A percentile compares a stretch with the other conserved stretches of the same genome.
These are phyloP conservation scores for Xanthia icteritia DNA, from an alignment of 2,888 invertebrate species.

Conservation along the genomic window DNA sequence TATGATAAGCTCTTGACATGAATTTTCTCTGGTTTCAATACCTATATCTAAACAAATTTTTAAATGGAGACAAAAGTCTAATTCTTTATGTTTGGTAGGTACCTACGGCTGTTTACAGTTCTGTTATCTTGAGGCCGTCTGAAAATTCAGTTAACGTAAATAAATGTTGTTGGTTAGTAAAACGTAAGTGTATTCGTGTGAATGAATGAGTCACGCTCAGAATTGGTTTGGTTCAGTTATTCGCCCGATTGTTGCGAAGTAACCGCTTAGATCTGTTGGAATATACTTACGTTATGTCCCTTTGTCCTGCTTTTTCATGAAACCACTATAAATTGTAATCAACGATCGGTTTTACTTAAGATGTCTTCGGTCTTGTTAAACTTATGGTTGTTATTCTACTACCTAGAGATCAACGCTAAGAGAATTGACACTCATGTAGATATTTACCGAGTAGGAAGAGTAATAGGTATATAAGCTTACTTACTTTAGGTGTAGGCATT, in stretches of 20 bases:
- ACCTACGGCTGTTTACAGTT: constrained; percentile 31
- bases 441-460: too few relatives aligned
- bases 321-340: constrained; percentile 12
- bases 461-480: too few relatives aligned
- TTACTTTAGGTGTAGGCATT: neutral
- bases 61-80: neutral
- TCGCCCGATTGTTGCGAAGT: constrained; percentile 75
- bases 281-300: constrained; percentile 8
- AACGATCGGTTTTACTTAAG: constrained; percentile 15
- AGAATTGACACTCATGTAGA: neutral
- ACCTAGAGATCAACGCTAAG: neutral
- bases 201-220: constrained; percentile 87
- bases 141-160: constrained; percentile 77
- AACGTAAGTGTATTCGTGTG: constrained; percentile 82
- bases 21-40: constrained; percentile 1
- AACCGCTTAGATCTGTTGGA: constrained; percentile 37
- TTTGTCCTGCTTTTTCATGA: constrained; percentile 25
- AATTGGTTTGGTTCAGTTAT: constrained; percentile 85
- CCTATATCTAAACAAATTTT: neutral
- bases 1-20: neutral
- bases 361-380: constrained; percentile 12
- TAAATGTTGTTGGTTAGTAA: constrained; percentile 79
- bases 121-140: constrained; percentile 56
- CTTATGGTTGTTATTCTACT: constrained; percentile 1
- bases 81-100: constrained; percentile 5